Evolutionary conservation across 2,797 vertebrate genomes (phyloP), one percentile per base, ranked within the genome.

Genomic region (Eremophila alpestris): DNA sequence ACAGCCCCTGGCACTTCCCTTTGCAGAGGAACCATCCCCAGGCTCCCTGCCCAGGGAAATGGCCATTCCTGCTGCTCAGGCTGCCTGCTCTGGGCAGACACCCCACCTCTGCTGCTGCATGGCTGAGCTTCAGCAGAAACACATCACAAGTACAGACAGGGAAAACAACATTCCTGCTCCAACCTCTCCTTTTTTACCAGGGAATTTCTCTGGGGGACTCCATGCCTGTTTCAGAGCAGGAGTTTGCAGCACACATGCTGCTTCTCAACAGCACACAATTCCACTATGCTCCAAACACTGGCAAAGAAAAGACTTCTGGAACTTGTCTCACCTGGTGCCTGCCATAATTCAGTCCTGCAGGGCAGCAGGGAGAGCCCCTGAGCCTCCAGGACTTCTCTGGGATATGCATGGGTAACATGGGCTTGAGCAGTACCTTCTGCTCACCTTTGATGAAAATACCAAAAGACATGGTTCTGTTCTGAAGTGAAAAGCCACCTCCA

Each of bases 321-420:
- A 54, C 21, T 3, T 16, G 8, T 10, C 21, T 16, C 15, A 30
- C n/a, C 43, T 51, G 48, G 34, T 65, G 52, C 41, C 26, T 22
- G 67, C 20, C 24, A 1, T 6, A 43, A 32, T 11, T 19, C 52
- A 32, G 27, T 52, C 38, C 62, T 38, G 65, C 63, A 63, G 45
- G 77, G 56, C 48, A 74, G 23, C 56, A 8, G 22, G n/a, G 38
- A 83, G 24, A 83, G 8, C 2, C 2, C 19, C 73, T 29, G 12
- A 56, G 49, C 38, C 34, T 56, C 49, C 1, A 41, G 16, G 30
- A 41, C 20, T 36, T 14, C 59, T 51, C 70, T 32, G 22, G 10
- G 7, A 19, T 15, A 6, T 2, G 9, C 2, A 3, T 5, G 4
- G 13, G 2, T 5, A 70, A 60, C 56, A 22, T 30, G 16, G 12